Evolutionary conservation across 2,113 vertebrate species (phyloP).

Genomic region (Coptodon bakossiorum): DNA sequence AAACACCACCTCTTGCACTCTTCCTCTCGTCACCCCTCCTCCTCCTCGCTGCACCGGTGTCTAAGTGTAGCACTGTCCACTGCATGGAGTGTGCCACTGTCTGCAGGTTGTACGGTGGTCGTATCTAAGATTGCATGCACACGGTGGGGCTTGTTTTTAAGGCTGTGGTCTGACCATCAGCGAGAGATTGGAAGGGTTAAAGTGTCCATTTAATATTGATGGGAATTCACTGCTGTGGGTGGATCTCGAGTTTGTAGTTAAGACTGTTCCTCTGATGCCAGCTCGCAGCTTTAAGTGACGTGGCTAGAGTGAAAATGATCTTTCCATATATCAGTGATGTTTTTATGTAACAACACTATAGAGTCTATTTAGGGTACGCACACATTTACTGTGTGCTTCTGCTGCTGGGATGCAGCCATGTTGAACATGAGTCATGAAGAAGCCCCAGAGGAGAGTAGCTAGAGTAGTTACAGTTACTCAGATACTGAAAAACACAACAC

Average conservation of each 20-base stretch:
- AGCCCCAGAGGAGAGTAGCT: not conserved
- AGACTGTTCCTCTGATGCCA: not conserved
- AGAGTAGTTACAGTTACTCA: not conserved
- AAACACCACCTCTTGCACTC: conserved; percentile 8
- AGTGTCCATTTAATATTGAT: not conserved
- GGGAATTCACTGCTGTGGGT: not conserved
- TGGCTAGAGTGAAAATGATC: conserved; percentile 6
- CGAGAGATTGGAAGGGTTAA: not conserved
- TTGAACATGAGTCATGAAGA: not conserved
- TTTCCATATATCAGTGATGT: not conserved
- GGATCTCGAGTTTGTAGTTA: not conserved
- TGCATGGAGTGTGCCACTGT: conserved; percentile 64
- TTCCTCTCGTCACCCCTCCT: not conserved
- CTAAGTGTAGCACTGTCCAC: conserved; percentile 54
- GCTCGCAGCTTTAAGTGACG: not conserved
- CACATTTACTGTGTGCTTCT: not conserved
- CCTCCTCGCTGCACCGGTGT: conserved; percentile 33
- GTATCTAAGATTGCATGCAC: conserved; percentile 38
- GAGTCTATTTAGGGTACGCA: not conserved
- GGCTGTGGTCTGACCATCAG: not conserved
- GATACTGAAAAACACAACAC: not conserved
- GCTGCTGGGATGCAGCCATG: not conserved
- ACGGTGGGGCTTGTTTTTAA: not conserved
- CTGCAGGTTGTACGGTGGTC: conserved; percentile 58
- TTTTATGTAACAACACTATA: not conserved